phyloP scores from a whole-genome alignment of 2,113 vertebrate species.

The Dendrocopos noguchii region DNA sequence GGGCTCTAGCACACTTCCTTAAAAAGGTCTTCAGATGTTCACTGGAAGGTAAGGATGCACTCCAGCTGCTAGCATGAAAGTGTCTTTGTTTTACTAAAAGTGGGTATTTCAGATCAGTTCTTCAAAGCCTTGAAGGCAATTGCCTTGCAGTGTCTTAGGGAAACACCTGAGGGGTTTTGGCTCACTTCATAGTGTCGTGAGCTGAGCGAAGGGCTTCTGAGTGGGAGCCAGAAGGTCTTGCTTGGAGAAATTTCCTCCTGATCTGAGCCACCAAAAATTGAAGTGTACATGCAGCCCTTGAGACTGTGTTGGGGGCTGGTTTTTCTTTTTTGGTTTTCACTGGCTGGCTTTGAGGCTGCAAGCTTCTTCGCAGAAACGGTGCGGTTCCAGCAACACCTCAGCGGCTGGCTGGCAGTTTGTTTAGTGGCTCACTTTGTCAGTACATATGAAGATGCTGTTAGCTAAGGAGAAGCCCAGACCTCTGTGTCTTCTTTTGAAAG shows the following conservation, averaged over 20 bases:
- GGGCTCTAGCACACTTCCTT: conserved; percentile 20
- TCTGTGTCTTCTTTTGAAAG: not conserved
- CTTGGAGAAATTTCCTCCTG: not conserved
- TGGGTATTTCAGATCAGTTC: not conserved
- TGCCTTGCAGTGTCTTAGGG: not conserved
- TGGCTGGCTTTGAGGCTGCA: not conserved
- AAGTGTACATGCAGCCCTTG: not conserved
- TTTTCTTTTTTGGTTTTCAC: not conserved
- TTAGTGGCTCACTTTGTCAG: not conserved
- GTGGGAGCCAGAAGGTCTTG: not conserved
- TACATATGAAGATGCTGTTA: not conserved
- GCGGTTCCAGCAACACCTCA: not conserved
- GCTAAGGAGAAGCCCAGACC: not conserved
- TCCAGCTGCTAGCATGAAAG: not conserved
- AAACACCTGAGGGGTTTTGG: not conserved
- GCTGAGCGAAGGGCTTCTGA: not conserved
- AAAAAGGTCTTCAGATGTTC: not conserved
- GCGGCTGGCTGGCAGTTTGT: not conserved
- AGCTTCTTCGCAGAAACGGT: not conserved
- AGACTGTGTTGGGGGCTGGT: not conserved
- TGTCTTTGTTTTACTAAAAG: not conserved
- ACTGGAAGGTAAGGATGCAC: not conserved
- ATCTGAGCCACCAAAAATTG: not conserved
- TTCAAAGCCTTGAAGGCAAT: not conserved
- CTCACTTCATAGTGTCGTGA: not conserved